Base-by-base conservation (phyloP, 1,140 invertebrate species). In the Plodia interpunctella region DNA sequence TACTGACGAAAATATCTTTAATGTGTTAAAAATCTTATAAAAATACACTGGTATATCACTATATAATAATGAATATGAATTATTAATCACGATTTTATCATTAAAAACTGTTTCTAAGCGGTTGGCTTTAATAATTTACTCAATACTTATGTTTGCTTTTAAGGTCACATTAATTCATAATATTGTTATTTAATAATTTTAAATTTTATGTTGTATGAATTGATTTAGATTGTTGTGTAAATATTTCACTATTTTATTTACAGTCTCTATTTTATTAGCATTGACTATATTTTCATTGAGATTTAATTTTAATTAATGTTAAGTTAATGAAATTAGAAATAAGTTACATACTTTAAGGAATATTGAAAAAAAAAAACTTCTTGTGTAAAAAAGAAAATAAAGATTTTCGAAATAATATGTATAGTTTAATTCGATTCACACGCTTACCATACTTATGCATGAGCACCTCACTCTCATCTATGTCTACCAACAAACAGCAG, bases 321-420 rank as follows among this genome's bases (percentile, higher is more conserved):
- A 62, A 55, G 49, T 58, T 70, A 50, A 70, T 75, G 66, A 58
- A 75, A 20, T 60, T 74, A 78, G 72, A 60, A 68, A 70, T 78
- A 82, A 76, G 65, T 76, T n/a, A 75, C 70, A 74, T 69, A 60
- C 65, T 75, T 61, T 74, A 77, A 74, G 71, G 63, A 73, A 72
- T 72, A 78, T 78, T 78, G 63, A 74, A n/a, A 25, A 25, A 25
- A 74, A 80, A 74, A 67, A 69, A 78, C 72, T 80, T 76, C 68
- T 76, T 83, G 78, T 87, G 84, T 87, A 83, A 80, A 87, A 80
- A 80, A 69, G 59, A 64, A 78, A 85, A 79, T 85, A 83, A 87
- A 83, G 74, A 80, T 82, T 83, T 82, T 78, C 74, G 68, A 80
- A 76, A 73, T 75, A 63, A 52, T 38, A 51, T 49, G 20, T 19